phyloP scores from a whole-genome alignment of 1,140 invertebrate genomes.

The Scaptomyza hsui region DNA sequence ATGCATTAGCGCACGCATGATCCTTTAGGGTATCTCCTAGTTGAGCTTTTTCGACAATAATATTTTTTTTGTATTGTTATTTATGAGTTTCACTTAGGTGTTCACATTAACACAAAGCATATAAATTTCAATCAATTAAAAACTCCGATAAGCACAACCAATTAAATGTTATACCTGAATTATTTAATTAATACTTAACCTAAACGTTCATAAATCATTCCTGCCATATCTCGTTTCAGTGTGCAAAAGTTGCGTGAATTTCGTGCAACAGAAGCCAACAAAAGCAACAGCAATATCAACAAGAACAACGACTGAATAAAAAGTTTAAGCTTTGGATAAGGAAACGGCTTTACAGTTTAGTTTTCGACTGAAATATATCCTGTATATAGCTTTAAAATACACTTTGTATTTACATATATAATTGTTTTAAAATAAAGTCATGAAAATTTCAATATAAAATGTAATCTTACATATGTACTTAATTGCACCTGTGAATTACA shows the following conservation, averaged over 20 bases:
- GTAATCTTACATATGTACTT: too few relatives aligned
- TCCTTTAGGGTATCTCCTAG: too few relatives aligned
- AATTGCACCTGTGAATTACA: too few relatives aligned
- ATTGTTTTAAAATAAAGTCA: slow-evolving; percentile 27
- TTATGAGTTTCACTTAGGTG: neutral
- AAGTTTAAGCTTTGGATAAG: neutral
- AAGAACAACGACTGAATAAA: slow-evolving; percentile 6
- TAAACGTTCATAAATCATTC: slow-evolving; percentile 4
- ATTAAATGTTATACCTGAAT: neutral
- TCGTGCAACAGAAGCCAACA: slow-evolving; percentile 42
- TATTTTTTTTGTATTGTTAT: too few relatives aligned
- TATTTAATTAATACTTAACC: neutral
- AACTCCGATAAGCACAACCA: neutral
- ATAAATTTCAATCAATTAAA: neutral
- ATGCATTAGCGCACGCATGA: too few relatives aligned
- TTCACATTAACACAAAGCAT: neutral
- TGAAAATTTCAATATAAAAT: slow-evolving; percentile 26
- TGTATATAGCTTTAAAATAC: neutral
- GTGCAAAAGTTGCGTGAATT: slow-evolving; percentile 37
- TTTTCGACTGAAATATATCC: neutral
- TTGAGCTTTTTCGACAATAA: too few relatives aligned
- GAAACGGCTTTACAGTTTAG: neutral
- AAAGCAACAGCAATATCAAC: neutral
- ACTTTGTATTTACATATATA: too few relatives aligned
- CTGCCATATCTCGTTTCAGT: slow-evolving; percentile 7